Evolutionary conservation across 2,797 vertebrate genomes (phyloP), one percentile per base, ranked within the genome.

Genomic region (Pseudomugil gertrudae): DNA sequence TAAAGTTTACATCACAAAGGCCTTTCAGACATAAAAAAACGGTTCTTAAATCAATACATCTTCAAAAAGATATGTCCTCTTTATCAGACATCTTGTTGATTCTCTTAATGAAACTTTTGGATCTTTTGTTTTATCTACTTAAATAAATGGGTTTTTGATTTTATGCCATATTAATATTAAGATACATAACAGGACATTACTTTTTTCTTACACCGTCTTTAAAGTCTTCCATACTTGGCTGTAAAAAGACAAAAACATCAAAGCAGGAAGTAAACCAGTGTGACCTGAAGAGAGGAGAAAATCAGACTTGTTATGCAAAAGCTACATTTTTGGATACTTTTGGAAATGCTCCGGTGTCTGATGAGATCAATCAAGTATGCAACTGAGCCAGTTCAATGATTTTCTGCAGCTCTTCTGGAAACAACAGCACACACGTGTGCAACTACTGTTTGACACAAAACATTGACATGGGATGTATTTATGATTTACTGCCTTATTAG

Each of bases 221-320:
- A 54, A 63, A 38, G 52, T 66, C 69, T 53, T 38, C 40, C 23
- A 35, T 50, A 51, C 57, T 70, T 80, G 73, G 63, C 67, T 66
- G 9, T 56, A 55, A 81, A 67, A 26, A 23, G 11, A 2, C 70
- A 78, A 71, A 45, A 9, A 33, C n/a, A 75, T 60, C 32, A 54
- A 64, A 30, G 29, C 58, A 27, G 66, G 58, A 69, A 14, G 36
- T 70, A 36, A 68, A 67, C 68, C 55, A 50, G 55, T 27, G 27
- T 64, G 74, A 74, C 43, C 66, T 32, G 48, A 69, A 43, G 30
- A 60, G 43, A 84, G 74, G 66, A 71, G 76, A 87, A 88, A 89
- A 89, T 84, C 84, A 86, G 76, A 77, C 68, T 70, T 82, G 74
- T 82, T 89, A 83, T 76, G 66, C 50, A 47, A 64, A 38, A 69